Evolutionary conservation across 2,888 invertebrate species (phyloP).

Genomic region (Iphiclides podalirius): DNA sequence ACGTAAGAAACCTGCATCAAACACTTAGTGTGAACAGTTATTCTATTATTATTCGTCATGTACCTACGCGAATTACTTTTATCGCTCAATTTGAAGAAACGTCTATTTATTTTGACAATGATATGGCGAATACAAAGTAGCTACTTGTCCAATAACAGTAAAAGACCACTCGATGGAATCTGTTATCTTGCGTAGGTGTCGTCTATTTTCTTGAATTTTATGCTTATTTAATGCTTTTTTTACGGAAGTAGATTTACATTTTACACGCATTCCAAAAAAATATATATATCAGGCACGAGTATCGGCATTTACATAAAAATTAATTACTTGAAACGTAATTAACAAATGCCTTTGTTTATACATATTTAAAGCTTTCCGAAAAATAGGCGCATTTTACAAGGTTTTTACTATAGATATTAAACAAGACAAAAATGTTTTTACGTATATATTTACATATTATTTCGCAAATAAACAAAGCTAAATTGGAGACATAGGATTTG

Average conservation of each 20-base stretch:
- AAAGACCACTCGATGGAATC: not conserved
- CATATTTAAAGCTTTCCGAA: not conserved
- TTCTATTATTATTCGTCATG: too few relatives aligned
- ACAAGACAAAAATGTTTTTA: not conserved
- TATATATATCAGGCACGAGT: not conserved
- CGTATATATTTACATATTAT: constrained; percentile 8
- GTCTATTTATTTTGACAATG: too few relatives aligned
- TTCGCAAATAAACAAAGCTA: constrained; percentile 13
- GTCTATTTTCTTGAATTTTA: not conserved
- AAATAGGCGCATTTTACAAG: not conserved
- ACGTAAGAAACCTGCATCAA: too few relatives aligned
- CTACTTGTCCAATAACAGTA: constrained; percentile 1
- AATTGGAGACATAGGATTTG: not conserved
- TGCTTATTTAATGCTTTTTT: constrained; percentile 1
- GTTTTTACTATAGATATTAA: too few relatives aligned
- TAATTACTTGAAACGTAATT: not conserved
- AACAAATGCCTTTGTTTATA: not conserved
- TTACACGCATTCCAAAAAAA: not conserved
- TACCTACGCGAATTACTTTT: too few relatives aligned
- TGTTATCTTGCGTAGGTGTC: constrained; percentile 1
- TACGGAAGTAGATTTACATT: not conserved
- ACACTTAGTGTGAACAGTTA: too few relatives aligned
- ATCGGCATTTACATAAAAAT: not conserved
- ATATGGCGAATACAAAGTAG: not conserved
- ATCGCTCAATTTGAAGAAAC: too few relatives aligned